A percentile compares a stretch with the other conserved stretches of the same genome.
phyloP scores from a whole-genome alignment of 2,113 vertebrate species.

The Oostethus manadensis region DNA sequence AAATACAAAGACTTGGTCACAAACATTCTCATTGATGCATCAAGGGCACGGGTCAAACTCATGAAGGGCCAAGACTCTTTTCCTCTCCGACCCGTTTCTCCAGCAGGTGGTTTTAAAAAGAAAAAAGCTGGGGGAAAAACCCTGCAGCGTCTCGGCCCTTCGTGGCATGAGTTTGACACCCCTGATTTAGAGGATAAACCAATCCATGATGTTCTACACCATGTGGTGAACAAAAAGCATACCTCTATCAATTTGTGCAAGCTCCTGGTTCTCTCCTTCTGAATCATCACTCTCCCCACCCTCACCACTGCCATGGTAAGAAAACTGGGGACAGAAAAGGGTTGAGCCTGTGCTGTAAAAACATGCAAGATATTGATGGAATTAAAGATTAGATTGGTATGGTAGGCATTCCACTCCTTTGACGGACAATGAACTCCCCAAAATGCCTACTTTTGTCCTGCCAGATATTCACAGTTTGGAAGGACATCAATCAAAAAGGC shows the following conservation, averaged over 20 bases:
- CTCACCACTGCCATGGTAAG: slow-evolving; percentile 80
- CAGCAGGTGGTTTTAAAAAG: no score
- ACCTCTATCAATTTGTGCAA: slow-evolving; percentile 91
- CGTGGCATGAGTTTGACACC: no score
- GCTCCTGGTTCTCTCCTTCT: slow-evolving; percentile 89
- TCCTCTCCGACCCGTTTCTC: no score
- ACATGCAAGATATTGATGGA: slow-evolving; percentile 11
- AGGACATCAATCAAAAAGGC: not conserved
- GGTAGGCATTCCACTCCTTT: not conserved
- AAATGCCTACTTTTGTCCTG: not conserved
- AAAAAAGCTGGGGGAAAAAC: no score
- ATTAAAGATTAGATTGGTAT: slow-evolving; percentile 1
- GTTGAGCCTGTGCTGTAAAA: slow-evolving; percentile 18
- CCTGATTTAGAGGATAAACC: no score
- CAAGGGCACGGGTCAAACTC: no score
- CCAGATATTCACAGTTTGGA: not conserved
- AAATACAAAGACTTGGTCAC: not conserved
- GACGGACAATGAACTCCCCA: no score
- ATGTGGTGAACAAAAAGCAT: slow-evolving; percentile 7
- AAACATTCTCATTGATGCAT: no score
- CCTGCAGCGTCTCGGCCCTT: no score
- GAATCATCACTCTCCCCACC: slow-evolving; percentile 88
- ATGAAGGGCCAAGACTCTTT: no score
- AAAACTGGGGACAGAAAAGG: slow-evolving; percentile 72
- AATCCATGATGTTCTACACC: no score